Base-by-base conservation (phyloP, 2,888 invertebrate genomes). In the Allolobophora icterica region DNA sequence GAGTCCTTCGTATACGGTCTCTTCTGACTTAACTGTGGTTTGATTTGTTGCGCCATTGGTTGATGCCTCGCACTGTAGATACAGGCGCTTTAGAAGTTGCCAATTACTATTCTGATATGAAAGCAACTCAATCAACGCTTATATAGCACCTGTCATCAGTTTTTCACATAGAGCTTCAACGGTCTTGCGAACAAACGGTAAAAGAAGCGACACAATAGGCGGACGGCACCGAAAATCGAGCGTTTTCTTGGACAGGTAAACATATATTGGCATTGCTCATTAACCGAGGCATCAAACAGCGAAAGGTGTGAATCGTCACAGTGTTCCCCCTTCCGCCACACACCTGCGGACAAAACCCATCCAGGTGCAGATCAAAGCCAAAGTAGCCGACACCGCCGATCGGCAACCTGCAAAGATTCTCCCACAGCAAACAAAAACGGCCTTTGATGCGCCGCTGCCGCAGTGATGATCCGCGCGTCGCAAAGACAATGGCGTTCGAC, bases 361-460 rank as follows among this genome's bases (percentile, higher is more conserved):
- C 71, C 71, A 71, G 71, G 30, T 71, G 71, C 71, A 71, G 71
- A 71, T 71, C 71, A 71, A n/a, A 71, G n/a, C 71, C 30, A n/a
- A 71, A n/a, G 71, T n/a, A 71, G n/a, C 71, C 71, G 71, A 71
- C 71, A n/a, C 71, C 71, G 71, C n/a, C 71, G 71, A 71, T 71
- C 71, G 71, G 30, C 17, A n/a, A n/a, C 71, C n/a, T 71, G 11
- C n/a, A 71, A 71, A 71, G 71, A 71, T 71, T 71, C 71, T 71
- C 71, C 24, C 71, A n/a, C 71, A 11, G 71, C 13, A 71, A 71
- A 71, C 71, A 71, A n/a, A 24, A 30, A 0, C 30, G 71, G 3
- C n/a, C 71, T 71, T 71, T 71, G 71, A 71, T 17, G 71, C n/a
- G 71, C 52, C 71, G 71, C 71, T 17, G 6, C 71, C n/a, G 6